Conservation (phyloP, 2,113 vertebrate species). For the Tiliqua scincoides region DNA sequence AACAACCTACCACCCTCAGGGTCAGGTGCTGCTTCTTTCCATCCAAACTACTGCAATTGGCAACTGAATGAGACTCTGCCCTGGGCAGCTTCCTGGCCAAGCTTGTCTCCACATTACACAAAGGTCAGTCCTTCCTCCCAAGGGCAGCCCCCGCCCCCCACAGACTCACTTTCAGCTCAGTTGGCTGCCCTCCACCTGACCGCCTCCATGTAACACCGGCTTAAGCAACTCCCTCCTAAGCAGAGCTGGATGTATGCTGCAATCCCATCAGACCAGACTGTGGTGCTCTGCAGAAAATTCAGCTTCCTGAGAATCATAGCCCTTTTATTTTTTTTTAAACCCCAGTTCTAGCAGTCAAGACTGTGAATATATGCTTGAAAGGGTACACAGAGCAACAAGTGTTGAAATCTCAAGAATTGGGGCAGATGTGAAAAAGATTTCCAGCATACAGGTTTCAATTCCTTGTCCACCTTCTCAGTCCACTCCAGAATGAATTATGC, state of each 20-base stretch:
- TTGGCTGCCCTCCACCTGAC: neutral
- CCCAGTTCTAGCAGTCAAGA: neutral
- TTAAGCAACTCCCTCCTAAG: neutral
- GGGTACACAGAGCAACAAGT: neutral
- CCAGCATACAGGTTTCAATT: neutral
- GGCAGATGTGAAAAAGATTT: neutral
- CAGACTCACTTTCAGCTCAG: neutral
- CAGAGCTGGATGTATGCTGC: neutral
- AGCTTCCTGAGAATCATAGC: no score
- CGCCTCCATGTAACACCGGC: neutral
- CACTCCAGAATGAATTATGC: neutral
- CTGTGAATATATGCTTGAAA: neutral
- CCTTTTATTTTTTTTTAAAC: neutral
- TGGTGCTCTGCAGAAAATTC: neutral
- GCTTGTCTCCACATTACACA: neutral
- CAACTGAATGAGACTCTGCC: neutral
- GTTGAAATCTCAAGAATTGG: neutral
- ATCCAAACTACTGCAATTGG: neutral
- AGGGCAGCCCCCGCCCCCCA: slow-evolving; percentile 11
- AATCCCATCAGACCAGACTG: neutral
- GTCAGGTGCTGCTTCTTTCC: neutral
- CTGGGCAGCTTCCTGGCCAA: neutral
- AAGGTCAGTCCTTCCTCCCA: slow-evolving; percentile 32
- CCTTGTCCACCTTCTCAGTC: neutral
- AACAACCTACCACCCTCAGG: neutral